phyloP scores from a whole-genome alignment of 2,888 invertebrate species.

The Amphiduros pacificus region DNA sequence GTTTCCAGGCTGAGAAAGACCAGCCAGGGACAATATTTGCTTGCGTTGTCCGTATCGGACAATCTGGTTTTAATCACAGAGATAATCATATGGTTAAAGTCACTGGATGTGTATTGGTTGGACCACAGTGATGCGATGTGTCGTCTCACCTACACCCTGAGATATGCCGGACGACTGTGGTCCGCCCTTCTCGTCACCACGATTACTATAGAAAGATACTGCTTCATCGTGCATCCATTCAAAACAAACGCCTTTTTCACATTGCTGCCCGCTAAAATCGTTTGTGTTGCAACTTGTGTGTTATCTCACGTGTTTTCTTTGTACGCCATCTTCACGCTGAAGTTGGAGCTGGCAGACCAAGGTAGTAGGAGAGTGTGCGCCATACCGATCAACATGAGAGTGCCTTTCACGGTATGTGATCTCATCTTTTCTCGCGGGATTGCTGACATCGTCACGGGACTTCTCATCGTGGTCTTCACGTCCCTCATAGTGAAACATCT shows the following conservation, averaged over 20 bases:
- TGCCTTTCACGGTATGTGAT: neutral
- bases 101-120: neutral
- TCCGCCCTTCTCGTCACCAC: neutral
- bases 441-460: neutral
- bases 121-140: neutral
- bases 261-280: neutral
- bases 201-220: neutral
- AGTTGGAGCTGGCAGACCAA: too few species aligned
- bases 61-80: neutral
- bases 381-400: neutral
- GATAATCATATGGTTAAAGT: neutral
- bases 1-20: neutral
- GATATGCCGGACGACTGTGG: neutral
- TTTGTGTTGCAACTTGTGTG: neutral
- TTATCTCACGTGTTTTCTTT: neutral
- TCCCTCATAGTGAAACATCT: neutral
- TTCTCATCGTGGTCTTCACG: neutral
- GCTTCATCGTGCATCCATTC: neutral
- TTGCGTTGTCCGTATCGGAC: neutral
- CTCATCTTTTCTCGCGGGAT: neutral
- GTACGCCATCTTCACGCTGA: neutral
- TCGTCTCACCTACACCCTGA: neutral
- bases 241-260: neutral
- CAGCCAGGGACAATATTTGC: neutral
- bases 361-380: neutral